Base-by-base conservation (phyloP, 2,113 vertebrate genomes). In the Motacilla alba region DNA sequence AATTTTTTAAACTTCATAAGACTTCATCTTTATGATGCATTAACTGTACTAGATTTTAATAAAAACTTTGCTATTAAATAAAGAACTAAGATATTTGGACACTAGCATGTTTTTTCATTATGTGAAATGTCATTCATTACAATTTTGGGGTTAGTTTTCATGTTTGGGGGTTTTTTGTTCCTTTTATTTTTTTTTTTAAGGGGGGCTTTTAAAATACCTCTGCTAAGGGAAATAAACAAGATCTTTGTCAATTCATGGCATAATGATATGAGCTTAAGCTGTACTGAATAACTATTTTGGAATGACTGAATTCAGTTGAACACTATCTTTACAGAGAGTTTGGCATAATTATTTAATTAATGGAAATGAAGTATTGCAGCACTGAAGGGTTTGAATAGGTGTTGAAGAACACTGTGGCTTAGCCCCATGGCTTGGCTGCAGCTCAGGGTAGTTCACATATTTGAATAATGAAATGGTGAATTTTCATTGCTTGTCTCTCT, bases 281-380 rank as follows among this genome's bases (percentile, higher is more conserved):
- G 96, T 96, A 91, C 60, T 90, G 83, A 97, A 96, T 85, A 87
- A 95, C 50, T 95, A 16, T 94, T 97, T 97, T 64, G 70, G 74
- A 97, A 86, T 96, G 92, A 95, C 79, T 95, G 81, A 95, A 94
- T 96, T 96, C 73, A 79, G 41, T 27, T 90, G 95, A 96, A 95
- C 93, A 70, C 70, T 96, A 92, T 93, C 94, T 94, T 93, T 84
- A 94, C 83, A 92, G 52, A 90, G 78, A 93, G 85, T 97, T 95
- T 92, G 63, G 74, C 95, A 82, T 96, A 98, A 97, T 97, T 97
- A 97, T 97, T 98, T 97, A 98, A 97, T 96, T 94, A 97, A 97
- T 96, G 95, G 94, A 97, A 97, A 97, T 97, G 77, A 97, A 97
- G 92, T 91, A 96, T 88, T 96, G 67, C 79, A 78, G 43, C 78